A percentile compares a stretch with the other conserved stretches of the same genome.
Conservation (phyloP, 2,888 invertebrate species). For the Leucania comma region DNA sequence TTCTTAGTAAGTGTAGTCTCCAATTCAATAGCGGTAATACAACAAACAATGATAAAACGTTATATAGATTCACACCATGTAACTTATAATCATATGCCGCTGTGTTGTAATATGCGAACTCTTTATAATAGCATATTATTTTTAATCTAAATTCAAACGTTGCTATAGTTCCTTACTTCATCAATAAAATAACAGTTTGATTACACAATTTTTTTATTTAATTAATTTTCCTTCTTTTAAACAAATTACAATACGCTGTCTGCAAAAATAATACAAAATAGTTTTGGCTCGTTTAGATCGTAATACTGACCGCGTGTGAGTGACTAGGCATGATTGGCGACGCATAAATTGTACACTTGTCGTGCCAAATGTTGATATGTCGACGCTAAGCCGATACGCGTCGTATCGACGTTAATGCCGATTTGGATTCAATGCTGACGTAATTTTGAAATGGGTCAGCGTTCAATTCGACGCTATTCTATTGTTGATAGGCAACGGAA, state of each 20-base stretch:
- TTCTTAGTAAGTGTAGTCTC: not conserved
- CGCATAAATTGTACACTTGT: constrained; percentile 66
- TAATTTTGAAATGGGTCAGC: constrained; percentile 50
- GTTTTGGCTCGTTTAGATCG: constrained; percentile 48
- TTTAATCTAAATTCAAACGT: no score
- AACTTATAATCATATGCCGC: constrained; percentile 4
- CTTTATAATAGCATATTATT: no score
- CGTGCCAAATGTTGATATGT: constrained; percentile 64
- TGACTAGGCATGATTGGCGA: constrained; percentile 58
- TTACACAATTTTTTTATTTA: no score
- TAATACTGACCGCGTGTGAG: constrained; percentile 51
- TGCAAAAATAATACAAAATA: constrained; percentile 41
- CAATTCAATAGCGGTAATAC: not conserved
- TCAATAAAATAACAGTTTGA: no score
- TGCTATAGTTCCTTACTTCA: no score
- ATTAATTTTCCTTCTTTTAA: no score
- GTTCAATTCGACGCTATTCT: constrained; percentile 32
- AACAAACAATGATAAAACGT: no score
- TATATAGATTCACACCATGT: not conserved
- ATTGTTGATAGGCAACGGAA: constrained; percentile 4
- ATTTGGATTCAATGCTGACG: constrained; percentile 47
- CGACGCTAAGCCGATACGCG: constrained; percentile 49
- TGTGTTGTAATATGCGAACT: no score
- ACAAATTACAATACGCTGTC: no score
- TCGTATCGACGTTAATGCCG: constrained; percentile 44